These are phyloP conservation scores for Oryzias javanicus DNA, from an alignment of 2,113 vertebrate species.

Conservation along the genomic window DNA sequence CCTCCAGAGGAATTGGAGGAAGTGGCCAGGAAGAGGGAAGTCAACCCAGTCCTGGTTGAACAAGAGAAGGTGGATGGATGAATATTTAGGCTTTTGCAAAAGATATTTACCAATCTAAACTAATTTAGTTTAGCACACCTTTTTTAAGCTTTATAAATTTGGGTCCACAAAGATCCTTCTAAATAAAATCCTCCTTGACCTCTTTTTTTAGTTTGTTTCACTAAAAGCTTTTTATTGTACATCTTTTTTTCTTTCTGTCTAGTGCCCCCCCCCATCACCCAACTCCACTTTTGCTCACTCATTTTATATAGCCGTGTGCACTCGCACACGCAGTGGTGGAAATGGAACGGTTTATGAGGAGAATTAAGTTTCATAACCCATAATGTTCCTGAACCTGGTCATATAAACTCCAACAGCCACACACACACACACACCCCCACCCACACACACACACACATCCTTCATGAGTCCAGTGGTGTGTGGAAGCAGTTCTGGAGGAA, in stretches of 20 bases:
- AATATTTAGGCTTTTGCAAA: no score
- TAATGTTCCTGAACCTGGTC: slow-evolving; percentile 48
- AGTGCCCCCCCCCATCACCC: background rate
- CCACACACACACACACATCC: slow-evolving; percentile 5
- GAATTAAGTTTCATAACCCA: slow-evolving; percentile 65
- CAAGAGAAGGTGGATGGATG: no score
- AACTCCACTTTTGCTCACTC: background rate
- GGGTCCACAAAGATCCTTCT: background rate
- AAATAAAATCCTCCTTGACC: background rate
- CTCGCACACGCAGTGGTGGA: slow-evolving; percentile 41
- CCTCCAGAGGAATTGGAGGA: no score
- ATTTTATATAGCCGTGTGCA: slow-evolving; percentile 11
- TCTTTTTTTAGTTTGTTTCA: background rate
- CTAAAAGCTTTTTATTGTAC: no score
- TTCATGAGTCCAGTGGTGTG: slow-evolving; percentile 44
- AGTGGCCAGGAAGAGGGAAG: no score
- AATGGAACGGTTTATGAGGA: slow-evolving; percentile 58
- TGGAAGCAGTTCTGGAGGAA: slow-evolving; percentile 52
- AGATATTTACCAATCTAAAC: no score
- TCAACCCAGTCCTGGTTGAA: no score
- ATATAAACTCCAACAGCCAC: slow-evolving; percentile 48
- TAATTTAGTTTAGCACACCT: no score
- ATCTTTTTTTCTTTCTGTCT: no score
- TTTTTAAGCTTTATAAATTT: no score
- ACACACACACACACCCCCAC: no score